These are phyloP conservation scores for Junonia oenone DNA, from an alignment of 2,888 invertebrate species.

Conservation along the genomic window DNA sequence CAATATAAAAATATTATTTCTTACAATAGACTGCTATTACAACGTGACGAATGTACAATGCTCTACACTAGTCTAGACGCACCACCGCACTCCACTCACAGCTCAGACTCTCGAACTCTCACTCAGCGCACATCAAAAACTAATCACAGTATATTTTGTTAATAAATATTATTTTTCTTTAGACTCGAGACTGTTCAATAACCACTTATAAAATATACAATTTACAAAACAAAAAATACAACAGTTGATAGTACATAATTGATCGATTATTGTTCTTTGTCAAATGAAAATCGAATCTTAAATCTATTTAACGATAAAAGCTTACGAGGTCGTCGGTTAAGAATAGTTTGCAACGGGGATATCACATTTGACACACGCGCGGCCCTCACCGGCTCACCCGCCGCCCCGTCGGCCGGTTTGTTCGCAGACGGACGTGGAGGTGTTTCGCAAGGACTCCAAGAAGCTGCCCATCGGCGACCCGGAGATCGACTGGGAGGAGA, in stretches of 20 bases:
- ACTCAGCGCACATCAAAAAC: conserved; percentile 38
- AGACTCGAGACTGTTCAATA: conserved; percentile 61
- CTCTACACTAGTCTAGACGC: conserved; percentile 19
- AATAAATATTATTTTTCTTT: conserved; percentile 61
- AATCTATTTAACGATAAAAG: conserved; percentile 62
- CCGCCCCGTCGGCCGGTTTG: conserved; percentile 33
- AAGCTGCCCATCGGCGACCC: conserved; percentile 97
- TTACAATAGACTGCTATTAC: conserved; percentile 60
- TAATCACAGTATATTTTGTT: conserved; percentile 68
- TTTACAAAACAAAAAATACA: conserved; percentile 63
- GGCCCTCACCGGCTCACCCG: conserved; percentile 31
- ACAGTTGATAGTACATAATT: conserved; percentile 49
- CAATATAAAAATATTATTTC: conserved; percentile 75
- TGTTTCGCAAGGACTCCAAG: conserved; percentile 97
- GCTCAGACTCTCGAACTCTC: conserved; percentile 16
- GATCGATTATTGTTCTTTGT: conserved; percentile 55
- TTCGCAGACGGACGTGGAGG: conserved; percentile 94
- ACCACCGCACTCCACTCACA: conserved; percentile 10
- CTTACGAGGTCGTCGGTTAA: conserved; percentile 46
- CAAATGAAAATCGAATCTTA: conserved; percentile 49
- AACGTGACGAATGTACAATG: conserved; percentile 33
- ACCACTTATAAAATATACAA: conserved; percentile 70
- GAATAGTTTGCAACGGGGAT: conserved; percentile 41
- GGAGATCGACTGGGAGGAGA: conserved; percentile 99
- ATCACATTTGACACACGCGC: conserved; percentile 41